Conservation (phyloP, 2,113 vertebrate species). For the Picathartes gymnocephalus region DNA sequence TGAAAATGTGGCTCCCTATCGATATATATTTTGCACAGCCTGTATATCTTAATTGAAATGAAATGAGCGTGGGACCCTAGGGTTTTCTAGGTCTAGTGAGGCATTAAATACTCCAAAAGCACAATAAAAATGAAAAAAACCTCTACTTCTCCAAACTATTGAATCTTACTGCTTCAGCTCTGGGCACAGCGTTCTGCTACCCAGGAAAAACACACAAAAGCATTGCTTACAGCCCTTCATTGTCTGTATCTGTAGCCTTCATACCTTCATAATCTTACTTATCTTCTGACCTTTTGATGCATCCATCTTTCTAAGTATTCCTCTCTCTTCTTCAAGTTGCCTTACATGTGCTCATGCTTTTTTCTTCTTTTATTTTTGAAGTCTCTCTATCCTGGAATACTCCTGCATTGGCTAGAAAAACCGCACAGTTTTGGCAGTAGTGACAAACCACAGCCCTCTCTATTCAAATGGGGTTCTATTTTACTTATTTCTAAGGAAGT, state of each 20-base stretch:
- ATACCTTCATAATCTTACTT: not conserved
- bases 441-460: not conserved
- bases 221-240: not conserved
- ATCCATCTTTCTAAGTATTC: not conserved
- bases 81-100: conserved; percentile 61
- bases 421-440: not conserved
- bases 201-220: not conserved
- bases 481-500: not conserved
- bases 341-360: not conserved
- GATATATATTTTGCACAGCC: conserved; percentile 53
- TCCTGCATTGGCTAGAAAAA: not conserved
- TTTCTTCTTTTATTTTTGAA: not conserved
- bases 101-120: conserved; percentile 57
- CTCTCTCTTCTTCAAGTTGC: not conserved
- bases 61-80: conserved; percentile 50
- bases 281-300: not conserved
- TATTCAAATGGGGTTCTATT: not conserved
- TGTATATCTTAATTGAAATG: conserved; percentile 68
- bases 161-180: not conserved
- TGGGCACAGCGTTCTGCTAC: not conserved
- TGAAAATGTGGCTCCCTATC: conserved; percentile 58
- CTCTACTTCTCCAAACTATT: not conserved
- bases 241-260: not conserved
- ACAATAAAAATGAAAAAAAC: not conserved
- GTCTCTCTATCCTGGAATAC: not conserved